Evolutionary conservation across 30 jellyfish, hydroid and myxozoan species (phyloP), one percentile per base, ranked within the genome.

Genomic region (Aurelia sp.): DNA sequence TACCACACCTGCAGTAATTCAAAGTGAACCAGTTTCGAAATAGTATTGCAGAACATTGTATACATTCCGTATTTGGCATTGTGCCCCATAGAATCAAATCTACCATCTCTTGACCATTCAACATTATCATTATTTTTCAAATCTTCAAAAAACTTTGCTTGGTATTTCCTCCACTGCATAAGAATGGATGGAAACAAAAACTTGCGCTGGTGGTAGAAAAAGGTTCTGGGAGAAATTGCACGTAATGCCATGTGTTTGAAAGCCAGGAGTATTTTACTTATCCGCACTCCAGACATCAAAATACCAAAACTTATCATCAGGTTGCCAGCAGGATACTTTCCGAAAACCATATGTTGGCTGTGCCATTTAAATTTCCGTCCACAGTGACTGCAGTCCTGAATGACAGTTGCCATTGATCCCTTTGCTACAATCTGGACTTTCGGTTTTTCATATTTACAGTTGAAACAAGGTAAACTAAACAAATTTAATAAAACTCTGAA

Each of bases 341-440:
- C 67, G 22, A 58, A 58, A 15, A 60, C 58, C 19, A 23, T n/a
- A 11, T 81, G 89, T 62, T 78, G 89, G 23, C 70, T 31, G 57
- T 62, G 30, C 78, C 66, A 78, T 50, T 62, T 65, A 30, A 2
- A 78, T 19, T 20, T 27, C 53, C 57, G 31, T 51, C 89, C 81
- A 78, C 89, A 78, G 12, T 41, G 35, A 18, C 35, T 31, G 44
- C 80, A 60, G 16, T 62, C 37, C 81, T 78, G 89, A 21, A 27
- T 48, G n/a, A 62, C 80, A 16, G 80, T 78, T 35, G 62, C 80
- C 89, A 44, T 73, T 37, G 71, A 51, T 33, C 84, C 84, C 16
- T 44, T 73, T 51, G 84, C 52, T 44, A 55, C 31, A 72, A 73
- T 48, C 51, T 73, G 48, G 15, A 73, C 84, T 48, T 48, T 51